A percentile compares a stretch with the other conserved stretches of the same genome.
phyloP scores from a whole-genome alignment of 2,888 invertebrate genomes.

The Caenorhabditis panamensis region DNA sequence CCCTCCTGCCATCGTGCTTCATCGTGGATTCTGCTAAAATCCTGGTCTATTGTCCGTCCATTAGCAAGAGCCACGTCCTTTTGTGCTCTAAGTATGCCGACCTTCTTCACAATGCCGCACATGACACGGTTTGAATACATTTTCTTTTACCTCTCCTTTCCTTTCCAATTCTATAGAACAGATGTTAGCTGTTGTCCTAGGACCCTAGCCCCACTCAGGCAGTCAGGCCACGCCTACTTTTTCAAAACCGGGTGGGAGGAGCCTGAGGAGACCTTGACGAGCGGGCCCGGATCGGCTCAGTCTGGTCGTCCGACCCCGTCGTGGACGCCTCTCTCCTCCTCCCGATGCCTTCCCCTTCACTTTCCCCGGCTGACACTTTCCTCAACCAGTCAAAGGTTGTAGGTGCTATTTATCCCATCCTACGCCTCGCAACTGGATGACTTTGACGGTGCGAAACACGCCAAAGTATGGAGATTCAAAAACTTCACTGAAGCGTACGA shows the following conservation, averaged over 20 bases:
- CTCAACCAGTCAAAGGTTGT: slow-evolving; percentile 34
- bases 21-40: slow-evolving; percentile 52
- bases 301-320: slow-evolving; percentile 27
- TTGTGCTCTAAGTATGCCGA: slow-evolving; percentile 62
- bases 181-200: slow-evolving; percentile 7
- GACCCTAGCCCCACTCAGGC: not conserved
- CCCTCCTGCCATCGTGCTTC: slow-evolving; percentile 15
- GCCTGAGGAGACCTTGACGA: slow-evolving; percentile 3
- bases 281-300: slow-evolving; percentile 48
- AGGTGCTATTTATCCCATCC: slow-evolving; percentile 63
- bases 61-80: slow-evolving; percentile 63
- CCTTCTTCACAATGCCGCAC: slow-evolving; percentile 59
- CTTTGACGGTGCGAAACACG: slow-evolving; percentile 56
- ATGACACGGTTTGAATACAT: slow-evolving; percentile 57
- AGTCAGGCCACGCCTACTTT: slow-evolving; percentile 35
- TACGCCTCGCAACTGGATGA: slow-evolving; percentile 31
- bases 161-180: slow-evolving; percentile 27
- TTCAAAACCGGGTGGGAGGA: slow-evolving; percentile 26
- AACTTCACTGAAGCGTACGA: slow-evolving; percentile 49
- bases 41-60: slow-evolving; percentile 63
- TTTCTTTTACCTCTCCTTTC: slow-evolving; percentile 9
- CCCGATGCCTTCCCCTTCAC: slow-evolving; percentile 6
- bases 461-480: slow-evolving; percentile 58
- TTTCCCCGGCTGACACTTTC: not conserved
- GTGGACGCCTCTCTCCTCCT: slow-evolving; percentile 33